Conservation (phyloP, 1,140 invertebrate species). For the Scaptomyza hsui region DNA sequence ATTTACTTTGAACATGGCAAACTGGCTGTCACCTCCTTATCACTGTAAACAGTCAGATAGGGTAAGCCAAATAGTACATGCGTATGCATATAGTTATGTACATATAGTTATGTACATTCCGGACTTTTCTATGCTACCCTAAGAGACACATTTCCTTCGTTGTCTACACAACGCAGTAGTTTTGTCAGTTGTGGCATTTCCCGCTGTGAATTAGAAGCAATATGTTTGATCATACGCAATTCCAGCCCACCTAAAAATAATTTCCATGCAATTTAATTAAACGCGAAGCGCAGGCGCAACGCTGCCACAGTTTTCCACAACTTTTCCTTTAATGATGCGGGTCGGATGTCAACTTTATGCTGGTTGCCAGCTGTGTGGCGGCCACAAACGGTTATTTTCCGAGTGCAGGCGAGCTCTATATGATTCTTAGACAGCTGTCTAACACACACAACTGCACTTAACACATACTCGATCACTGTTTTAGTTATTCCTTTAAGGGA, state of each 20-base stretch:
- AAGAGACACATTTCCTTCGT: conserved; percentile 6
- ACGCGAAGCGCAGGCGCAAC: conserved; percentile 37
- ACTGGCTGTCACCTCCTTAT: conserved; percentile 26
- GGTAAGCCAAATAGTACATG: conserved; percentile 1
- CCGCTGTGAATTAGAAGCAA: not conserved
- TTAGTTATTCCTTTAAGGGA: conserved; percentile 50
- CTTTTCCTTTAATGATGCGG: conserved; percentile 72
- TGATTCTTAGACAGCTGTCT: conserved; percentile 51
- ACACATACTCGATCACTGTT: conserved; percentile 7
- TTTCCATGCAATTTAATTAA: conserved; percentile 50
- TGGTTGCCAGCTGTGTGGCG: conserved; percentile 67
- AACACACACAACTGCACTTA: conserved; percentile 14
- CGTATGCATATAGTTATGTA: conserved; percentile 5
- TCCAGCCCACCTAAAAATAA: conserved; percentile 40
- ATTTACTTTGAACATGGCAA: conserved; percentile 24
- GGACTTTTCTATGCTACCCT: conserved; percentile 4
- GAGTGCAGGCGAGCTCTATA: conserved; percentile 15
- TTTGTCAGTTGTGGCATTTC: conserved; percentile 16
- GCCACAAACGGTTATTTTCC: conserved; percentile 46
- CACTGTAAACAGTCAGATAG: conserved; percentile 3
- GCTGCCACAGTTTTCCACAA: conserved; percentile 26
- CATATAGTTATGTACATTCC: not conserved
- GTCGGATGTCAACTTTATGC: conserved; percentile 71
- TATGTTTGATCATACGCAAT: conserved; percentile 10
- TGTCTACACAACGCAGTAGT: conserved; percentile 18